Percentiles rank a stretch among this genome's conserved stretches.
These are phyloP conservation scores for Acromyrmex echinatior DNA, from an alignment of 1,140 invertebrate genomes.

Conservation along the genomic window DNA sequence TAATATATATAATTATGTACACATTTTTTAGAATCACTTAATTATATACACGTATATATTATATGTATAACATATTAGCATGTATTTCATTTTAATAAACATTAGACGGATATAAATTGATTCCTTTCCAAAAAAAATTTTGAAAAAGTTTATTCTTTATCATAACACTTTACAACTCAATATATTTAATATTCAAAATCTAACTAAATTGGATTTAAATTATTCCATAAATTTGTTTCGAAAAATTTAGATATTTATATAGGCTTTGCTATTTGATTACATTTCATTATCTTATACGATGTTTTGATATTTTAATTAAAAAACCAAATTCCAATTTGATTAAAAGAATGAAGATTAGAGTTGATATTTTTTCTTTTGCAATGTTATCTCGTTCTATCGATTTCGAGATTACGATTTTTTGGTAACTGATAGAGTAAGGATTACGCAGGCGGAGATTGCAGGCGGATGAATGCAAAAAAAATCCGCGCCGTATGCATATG, in stretches of 20 bases:
- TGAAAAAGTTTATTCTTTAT: not conserved
- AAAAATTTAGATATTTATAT: not conserved
- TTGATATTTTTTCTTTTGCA: constrained; percentile 1
- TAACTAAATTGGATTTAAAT: not conserved
- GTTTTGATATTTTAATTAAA: not conserved
- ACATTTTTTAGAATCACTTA: too few relatives aligned
- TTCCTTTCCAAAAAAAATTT: not conserved
- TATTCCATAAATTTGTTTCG: not conserved
- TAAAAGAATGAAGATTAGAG: not conserved
- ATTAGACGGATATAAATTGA: not conserved
- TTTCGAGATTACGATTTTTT: constrained; percentile 16
- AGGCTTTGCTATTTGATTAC: not conserved
- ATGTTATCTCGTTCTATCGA: not conserved
- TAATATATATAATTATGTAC: too few relatives aligned
- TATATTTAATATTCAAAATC: not conserved
- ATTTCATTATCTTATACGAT: not conserved
- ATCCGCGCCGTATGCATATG: constrained; percentile 25
- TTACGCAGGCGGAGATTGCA: constrained; percentile 31
- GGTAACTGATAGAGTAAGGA: constrained; percentile 5
- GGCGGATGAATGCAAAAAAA: constrained; percentile 26
- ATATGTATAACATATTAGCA: too few relatives aligned
- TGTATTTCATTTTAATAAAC: not conserved
- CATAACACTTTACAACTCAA: not conserved
- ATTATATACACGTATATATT: too few relatives aligned
- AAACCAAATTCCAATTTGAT: not conserved